Conservation (phyloP, 2,888 invertebrate genomes). For the Galerucella nymphaeae region DNA sequence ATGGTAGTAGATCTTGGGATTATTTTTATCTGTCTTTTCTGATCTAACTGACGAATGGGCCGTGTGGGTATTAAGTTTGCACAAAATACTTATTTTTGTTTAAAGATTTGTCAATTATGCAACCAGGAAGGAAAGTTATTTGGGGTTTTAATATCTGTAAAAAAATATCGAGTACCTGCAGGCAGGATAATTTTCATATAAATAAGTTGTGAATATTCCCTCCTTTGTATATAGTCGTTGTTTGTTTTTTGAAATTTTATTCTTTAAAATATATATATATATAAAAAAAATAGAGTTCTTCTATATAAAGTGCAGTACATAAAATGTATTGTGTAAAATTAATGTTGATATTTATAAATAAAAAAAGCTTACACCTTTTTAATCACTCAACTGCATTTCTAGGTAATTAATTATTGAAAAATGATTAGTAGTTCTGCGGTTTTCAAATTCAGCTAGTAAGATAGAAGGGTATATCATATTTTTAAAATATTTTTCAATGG, state of each 20-base stretch:
- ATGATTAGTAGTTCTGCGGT: conserved; percentile 48
- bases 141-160: conserved; percentile 43
- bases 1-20: conserved; percentile 33
- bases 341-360: conserved; percentile 58
- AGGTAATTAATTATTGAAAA: conserved; percentile 46
- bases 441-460: conserved; percentile 52
- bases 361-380: conserved; percentile 51
- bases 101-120: conserved; percentile 56
- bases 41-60: background rate
- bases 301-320: conserved; percentile 48
- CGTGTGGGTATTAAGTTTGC: conserved; percentile 44
- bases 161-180: conserved; percentile 57
- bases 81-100: conserved; percentile 49
- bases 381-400: conserved; percentile 48
- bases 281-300: conserved; percentile 50
- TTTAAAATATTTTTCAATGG: conserved; percentile 53
- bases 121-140: conserved; percentile 48
- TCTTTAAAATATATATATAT: conserved; percentile 55
- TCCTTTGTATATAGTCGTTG: conserved; percentile 62
- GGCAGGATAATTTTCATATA: conserved; percentile 55
- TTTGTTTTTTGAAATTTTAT: conserved; percentile 62
- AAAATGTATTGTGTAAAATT: conserved; percentile 57
- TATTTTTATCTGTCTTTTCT: background rate
- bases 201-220: conserved; percentile 54
- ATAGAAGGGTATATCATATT: conserved; percentile 48